Evolutionary conservation across 2,888 invertebrate species (phyloP).

Genomic region (Ametastegia equiseti): DNA sequence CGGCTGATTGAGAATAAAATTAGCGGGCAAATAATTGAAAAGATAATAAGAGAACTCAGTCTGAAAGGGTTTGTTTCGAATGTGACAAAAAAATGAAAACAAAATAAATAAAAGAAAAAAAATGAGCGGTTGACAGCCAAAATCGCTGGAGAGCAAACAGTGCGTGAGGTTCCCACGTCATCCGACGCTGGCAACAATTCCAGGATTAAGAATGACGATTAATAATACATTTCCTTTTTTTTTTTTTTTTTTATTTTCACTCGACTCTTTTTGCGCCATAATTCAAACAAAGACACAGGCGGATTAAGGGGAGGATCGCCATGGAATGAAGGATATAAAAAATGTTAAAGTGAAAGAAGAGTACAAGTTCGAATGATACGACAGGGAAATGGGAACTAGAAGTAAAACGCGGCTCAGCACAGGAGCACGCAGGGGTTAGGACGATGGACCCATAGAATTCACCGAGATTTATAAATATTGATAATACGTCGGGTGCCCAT

Average conservation of each 20-base stretch:
- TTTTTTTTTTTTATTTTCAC: neutral
- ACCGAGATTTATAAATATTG: slow-evolving; percentile 28
- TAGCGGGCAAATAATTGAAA: no score
- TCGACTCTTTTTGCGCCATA: neutral
- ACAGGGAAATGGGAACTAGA: neutral
- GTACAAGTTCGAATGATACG: no score
- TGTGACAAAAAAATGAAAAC: no score
- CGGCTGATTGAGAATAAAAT: no score
- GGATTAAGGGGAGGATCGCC: neutral
- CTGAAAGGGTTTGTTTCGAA: no score
- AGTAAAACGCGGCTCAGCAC: neutral
- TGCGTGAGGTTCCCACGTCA: slow-evolving; percentile 22
- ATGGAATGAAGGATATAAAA: neutral
- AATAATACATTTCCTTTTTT: slow-evolving; percentile 4
- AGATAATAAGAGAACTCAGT: no score
- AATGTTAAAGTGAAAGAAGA: neutral
- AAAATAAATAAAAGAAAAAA: neutral
- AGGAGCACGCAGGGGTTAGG: slow-evolving; percentile 12
- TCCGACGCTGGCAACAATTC: neutral
- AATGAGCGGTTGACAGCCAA: slow-evolving; percentile 15
- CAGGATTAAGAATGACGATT: slow-evolving; percentile 41
- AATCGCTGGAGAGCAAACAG: neutral
- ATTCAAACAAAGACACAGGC: neutral
- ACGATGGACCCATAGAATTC: neutral
- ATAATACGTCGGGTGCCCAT: slow-evolving; percentile 28